A percentile compares a stretch with the other conserved stretches of the same genome.
phyloP scores from a whole-genome alignment of 2,888 invertebrate species.

The Eristalinus sepulchralis region DNA sequence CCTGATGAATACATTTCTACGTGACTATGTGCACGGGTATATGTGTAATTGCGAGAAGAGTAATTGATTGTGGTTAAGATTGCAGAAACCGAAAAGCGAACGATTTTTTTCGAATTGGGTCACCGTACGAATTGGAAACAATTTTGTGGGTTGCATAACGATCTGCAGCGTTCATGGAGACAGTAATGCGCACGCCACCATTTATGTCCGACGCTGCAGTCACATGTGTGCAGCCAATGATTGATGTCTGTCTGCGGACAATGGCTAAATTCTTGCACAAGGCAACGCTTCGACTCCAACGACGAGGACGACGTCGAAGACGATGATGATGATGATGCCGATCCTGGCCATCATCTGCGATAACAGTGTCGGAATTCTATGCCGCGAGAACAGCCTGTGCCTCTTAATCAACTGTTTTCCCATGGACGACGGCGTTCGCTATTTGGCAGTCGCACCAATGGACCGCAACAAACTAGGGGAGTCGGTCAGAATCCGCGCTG shows the following conservation, averaged over 20 bases:
- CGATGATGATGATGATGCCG: conserved; percentile 16
- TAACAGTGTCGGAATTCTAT: conserved; percentile 5
- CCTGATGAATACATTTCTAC: conserved; percentile 19
- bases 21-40: not conserved
- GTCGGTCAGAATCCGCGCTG: not conserved
- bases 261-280: conserved; percentile 41
- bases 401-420: conserved; percentile 73
- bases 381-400: not conserved
- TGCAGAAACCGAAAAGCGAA: conserved; percentile 31
- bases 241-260: conserved; percentile 54
- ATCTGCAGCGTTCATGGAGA: conserved; percentile 29
- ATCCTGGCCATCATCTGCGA: conserved; percentile 39
- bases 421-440: conserved; percentile 65
- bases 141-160: conserved; percentile 58
- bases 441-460: conserved; percentile 21
- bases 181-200: conserved; percentile 41
- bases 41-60: conserved; percentile 25
- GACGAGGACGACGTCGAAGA: conserved; percentile 2
- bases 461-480: not conserved
- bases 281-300: not conserved
- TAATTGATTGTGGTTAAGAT: conserved; percentile 66
- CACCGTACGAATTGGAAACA: conserved; percentile 29
- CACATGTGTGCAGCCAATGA: conserved; percentile 37
- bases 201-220: conserved; percentile 34
- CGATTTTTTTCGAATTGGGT: conserved; percentile 48